phyloP scores from a whole-genome alignment of 2,113 vertebrate species.

The Lasiurus cinereus region DNA sequence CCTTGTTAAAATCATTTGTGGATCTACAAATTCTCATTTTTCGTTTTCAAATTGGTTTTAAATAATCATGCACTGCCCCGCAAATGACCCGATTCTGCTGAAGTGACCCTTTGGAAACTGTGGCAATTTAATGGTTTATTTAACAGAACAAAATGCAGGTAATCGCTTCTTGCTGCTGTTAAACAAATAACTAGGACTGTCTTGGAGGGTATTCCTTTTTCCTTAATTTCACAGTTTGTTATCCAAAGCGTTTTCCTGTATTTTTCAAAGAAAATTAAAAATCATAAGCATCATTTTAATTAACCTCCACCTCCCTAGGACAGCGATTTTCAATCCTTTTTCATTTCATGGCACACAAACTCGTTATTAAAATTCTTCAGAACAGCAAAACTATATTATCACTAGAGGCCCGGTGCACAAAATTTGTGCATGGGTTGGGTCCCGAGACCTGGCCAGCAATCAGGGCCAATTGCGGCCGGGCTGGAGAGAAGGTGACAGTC shows the following conservation, averaged over 20 bases:
- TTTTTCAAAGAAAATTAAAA: conserved; percentile 38
- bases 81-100: conserved; percentile 27
- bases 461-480: no score
- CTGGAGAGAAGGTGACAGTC: no score
- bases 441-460: no score
- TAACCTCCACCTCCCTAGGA: not conserved
- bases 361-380: not conserved
- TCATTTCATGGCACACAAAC: not conserved
- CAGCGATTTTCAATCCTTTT: not conserved
- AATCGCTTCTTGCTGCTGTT: conserved; percentile 3
- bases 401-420: no score
- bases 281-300: not conserved
- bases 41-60: conserved; percentile 23
- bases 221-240: not conserved
- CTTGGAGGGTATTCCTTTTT: not conserved
- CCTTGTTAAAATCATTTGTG: conserved; percentile 8
- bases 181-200: not conserved
- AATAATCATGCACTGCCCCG: not conserved
- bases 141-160: conserved; percentile 19
- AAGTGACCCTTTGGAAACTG: conserved; percentile 43
- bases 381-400: not conserved
- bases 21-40: not conserved
- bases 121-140: conserved; percentile 46
- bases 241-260: not conserved
- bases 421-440: no score